A percentile compares a stretch with the other conserved stretches of the same genome.
Conservation (phyloP, 2,888 invertebrate genomes). For the Stictocephala bisonia region DNA sequence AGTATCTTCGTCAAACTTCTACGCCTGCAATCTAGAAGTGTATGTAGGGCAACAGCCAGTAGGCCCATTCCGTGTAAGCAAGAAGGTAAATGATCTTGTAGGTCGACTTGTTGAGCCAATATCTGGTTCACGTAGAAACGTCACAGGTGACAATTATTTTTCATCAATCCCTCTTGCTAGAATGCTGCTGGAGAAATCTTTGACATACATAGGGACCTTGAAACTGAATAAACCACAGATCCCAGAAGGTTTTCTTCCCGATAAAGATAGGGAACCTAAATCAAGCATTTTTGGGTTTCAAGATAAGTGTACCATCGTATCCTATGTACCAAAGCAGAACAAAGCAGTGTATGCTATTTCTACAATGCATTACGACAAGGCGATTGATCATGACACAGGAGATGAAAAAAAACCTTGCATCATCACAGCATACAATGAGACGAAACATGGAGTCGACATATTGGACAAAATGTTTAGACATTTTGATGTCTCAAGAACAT, state of each 20-base stretch:
- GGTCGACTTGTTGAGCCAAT: constrained; percentile 36
- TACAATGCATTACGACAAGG: background rate
- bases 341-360: constrained; percentile 28
- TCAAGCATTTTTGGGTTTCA: constrained; percentile 22
- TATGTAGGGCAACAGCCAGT: constrained; percentile 29
- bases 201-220: constrained; percentile 17
- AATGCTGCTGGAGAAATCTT: background rate
- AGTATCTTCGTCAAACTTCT: constrained; percentile 26
- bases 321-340: constrained; percentile 24
- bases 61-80: background rate
- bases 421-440: constrained; percentile 31
- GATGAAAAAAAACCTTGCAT: constrained; percentile 28
- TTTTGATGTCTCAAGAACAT: constrained; percentile 20
- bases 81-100: background rate
- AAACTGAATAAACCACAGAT: background rate
- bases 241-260: background rate
- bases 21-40: constrained; percentile 46
- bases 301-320: constrained; percentile 25
- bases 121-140: too few relatives aligned
- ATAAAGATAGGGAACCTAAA: background rate
- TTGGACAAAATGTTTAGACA: constrained; percentile 29
- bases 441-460: constrained; percentile 33
- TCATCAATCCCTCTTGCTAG: background rate
- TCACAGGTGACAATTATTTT: constrained; percentile 33
- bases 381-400: constrained; percentile 6